Evolutionary conservation across 2,113 vertebrate genomes (phyloP).

Genomic region (Amazona vittata): DNA sequence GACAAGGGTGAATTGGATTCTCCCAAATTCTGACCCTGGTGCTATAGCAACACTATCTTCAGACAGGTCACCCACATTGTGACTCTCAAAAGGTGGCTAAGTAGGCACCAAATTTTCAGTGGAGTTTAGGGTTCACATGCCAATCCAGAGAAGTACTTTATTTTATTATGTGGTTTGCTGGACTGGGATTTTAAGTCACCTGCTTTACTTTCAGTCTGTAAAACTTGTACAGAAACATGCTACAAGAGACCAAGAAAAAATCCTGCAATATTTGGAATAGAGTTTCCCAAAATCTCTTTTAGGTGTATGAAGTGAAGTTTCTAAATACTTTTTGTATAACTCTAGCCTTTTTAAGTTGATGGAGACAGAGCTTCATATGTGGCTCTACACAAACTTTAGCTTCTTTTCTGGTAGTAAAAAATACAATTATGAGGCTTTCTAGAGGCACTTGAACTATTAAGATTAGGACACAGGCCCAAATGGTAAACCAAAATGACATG

Average conservation of each 20-base stretch:
- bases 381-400: neutral
- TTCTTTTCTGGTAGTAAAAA: neutral
- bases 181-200: neutral
- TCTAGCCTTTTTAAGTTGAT: neutral
- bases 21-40: neutral
- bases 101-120: neutral
- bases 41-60: neutral
- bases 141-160: neutral
- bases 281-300: neutral
- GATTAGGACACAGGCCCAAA: neutral
- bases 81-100: neutral
- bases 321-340: neutral
- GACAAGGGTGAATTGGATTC: neutral
- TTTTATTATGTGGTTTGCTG: neutral
- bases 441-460: neutral
- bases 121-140: neutral
- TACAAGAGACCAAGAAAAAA: neutral
- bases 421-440: neutral
- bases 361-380: accelerated
- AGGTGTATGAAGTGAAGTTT: neutral
- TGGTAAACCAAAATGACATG: neutral
- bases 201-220: neutral
- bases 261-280: neutral
- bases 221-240: neutral
- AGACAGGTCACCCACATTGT: neutral